Evolutionary conservation across 2,797 vertebrate genomes (phyloP), one percentile per base, ranked within the genome.

Genomic region (Melanotaenia maccullochi): DNA sequence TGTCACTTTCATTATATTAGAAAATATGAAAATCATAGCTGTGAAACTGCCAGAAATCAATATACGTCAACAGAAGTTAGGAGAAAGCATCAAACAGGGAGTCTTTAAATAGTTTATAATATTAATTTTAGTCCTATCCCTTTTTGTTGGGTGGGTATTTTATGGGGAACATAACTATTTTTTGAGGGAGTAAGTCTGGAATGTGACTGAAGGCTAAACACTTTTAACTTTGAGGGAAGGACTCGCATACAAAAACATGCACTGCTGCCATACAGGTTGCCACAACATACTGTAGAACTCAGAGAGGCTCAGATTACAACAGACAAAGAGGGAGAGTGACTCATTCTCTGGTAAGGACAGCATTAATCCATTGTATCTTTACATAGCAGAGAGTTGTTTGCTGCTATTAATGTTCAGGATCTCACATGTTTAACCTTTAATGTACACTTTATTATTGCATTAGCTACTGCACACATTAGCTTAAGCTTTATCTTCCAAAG

Each of bases 301-400:
- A 13, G 44, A 32, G 25, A 42, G 36, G 62, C 47, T 73, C 71
- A 1, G 35, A 25, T 73, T 73, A 73, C 71, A 60, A 25, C 56
- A 38, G 54, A 71, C 60, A 73, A 73, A 73, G 63, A 71, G 38
- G 40, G 60, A 66, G 58, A 65, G 62, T 73, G 71, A 73, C 56
- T 73, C 71, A 73, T 73, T 73, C 56, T 54, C 56, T 60, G 57
- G n/a, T 25, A 38, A 24, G 47, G 35, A 65, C 70, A 52, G 16
- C 47, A 30, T 59, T 73, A 65, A 73, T 73, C 63, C 57, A 60
- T 40, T 73, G 47, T 44, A 60, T 44, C 63, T 66, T 73, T 60
- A 60, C 57, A 66, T 54, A 66, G 62, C 56, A 60, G 65, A 58
- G 20, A 5, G 47, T 16, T 33, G 24, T 60, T 60, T 54, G 25